A percentile compares a stretch with the other conserved stretches of the same genome.
These are phyloP conservation scores for Callionymus lyra DNA, from an alignment of 2,113 vertebrate species.

Conservation along the genomic window DNA sequence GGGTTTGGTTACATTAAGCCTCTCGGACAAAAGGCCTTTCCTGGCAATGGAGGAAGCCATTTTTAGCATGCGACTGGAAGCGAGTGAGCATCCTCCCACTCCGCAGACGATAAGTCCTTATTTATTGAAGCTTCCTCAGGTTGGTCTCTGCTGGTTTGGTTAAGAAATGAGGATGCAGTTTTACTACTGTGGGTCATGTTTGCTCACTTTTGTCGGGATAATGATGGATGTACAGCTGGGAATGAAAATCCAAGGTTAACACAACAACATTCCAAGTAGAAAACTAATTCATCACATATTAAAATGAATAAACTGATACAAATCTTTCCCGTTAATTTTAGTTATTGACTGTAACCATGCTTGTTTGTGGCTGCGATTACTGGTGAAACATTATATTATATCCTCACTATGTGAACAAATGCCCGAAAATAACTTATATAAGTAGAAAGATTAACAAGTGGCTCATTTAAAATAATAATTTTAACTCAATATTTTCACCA, in stretches of 20 bases:
- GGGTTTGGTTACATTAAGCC: conserved; percentile 70
- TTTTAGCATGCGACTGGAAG: conserved; percentile 55
- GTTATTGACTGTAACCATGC: no score
- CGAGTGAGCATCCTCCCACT: conserved; percentile 47
- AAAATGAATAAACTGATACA: no score
- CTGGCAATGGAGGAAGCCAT: conserved; percentile 65
- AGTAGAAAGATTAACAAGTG: no score
- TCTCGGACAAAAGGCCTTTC: conserved; percentile 63
- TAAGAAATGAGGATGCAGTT: conserved; percentile 9
- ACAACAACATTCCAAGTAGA: no score
- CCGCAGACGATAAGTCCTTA: conserved; percentile 62
- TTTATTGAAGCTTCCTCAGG: conserved; percentile 67
- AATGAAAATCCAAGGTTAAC: conserved; percentile 35
- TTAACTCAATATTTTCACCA: no score
- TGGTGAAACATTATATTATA: no score
- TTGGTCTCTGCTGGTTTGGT: conserved; percentile 47
- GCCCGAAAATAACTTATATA: no score
- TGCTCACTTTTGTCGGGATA: conserved; percentile 52
- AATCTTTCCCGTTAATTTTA: no score
- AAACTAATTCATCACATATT: no score
- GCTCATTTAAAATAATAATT: no score
- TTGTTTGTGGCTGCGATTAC: no score
- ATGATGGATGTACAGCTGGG: conserved; percentile 41
- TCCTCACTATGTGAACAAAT: no score
- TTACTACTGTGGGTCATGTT: conserved; percentile 34